Evolutionary conservation across 2,113 vertebrate genomes (phyloP).

Genomic region (Apodemus speciosus): DNA sequence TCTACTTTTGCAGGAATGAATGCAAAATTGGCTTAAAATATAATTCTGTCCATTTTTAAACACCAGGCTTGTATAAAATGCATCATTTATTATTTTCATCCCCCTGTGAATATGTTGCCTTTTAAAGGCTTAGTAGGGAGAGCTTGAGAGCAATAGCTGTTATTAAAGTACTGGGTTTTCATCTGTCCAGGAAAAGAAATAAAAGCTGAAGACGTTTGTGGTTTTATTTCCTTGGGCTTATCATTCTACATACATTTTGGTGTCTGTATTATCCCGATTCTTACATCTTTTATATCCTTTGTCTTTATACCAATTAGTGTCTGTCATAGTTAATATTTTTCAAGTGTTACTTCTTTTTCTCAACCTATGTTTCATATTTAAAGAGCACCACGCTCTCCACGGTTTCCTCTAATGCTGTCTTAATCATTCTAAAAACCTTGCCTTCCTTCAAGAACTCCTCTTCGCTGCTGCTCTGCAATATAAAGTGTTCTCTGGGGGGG

Average conservation of each 20-base stretch:
- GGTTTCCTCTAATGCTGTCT: not conserved
- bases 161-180: not conserved
- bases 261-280: not conserved
- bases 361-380: not conserved
- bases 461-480: not conserved
- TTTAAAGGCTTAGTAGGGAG: conserved; percentile 33
- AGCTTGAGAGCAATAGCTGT: not conserved
- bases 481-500: not conserved
- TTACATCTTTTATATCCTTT: not conserved
- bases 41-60: conserved; percentile 21
- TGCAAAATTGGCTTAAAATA: conserved; percentile 7
- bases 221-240: not conserved
- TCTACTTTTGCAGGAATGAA: conserved; percentile 11
- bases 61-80: not conserved
- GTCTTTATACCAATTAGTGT: not conserved
- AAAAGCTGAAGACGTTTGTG: conserved; percentile 9
- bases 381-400: not conserved
- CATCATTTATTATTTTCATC: conserved; percentile 23
- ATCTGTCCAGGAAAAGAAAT: not conserved
- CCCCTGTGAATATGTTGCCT: not conserved
- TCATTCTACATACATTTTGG: not conserved
- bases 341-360: not conserved
- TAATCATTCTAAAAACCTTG: not conserved
- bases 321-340: not conserved
- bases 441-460: not conserved